A percentile compares a stretch with the other conserved stretches of the same genome.
phyloP scores from a whole-genome alignment of 2,888 invertebrate genomes.

The Calliopum simillimum region DNA sequence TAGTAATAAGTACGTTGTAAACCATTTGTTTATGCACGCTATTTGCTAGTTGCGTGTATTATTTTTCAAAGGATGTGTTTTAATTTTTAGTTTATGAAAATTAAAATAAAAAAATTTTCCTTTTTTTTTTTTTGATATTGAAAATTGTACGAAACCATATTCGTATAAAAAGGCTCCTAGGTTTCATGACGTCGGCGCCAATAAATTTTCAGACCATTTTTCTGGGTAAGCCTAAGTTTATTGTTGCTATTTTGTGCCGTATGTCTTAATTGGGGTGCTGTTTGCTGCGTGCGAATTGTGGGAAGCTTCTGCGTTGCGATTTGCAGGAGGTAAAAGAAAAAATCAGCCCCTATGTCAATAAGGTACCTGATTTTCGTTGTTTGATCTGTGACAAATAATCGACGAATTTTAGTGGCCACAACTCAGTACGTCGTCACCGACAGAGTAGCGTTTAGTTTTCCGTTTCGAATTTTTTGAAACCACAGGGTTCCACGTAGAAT shows the following conservation, averaged over 20 bases:
- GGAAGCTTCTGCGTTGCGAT: background rate
- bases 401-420: background rate
- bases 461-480: conserved; percentile 18
- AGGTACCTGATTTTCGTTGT: background rate
- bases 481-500: conserved; percentile 29
- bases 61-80: too few species aligned
- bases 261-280: conserved; percentile 9
- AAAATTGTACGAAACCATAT: too few species aligned
- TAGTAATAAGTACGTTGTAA: too few species aligned
- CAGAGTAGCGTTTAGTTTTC: conserved; percentile 7
- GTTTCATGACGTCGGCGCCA: background rate
- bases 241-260: background rate
- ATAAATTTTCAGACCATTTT: conserved; percentile 12
- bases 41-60: too few species aligned
- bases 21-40: too few species aligned
- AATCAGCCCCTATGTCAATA: conserved; percentile 10
- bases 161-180: too few species aligned
- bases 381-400: conserved; percentile 1
- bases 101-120: too few species aligned
- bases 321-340: background rate
- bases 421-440: background rate
- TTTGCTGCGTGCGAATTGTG: conserved; percentile 8
- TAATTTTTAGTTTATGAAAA: too few species aligned
- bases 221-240: background rate
- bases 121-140: too few species aligned